A percentile compares a stretch with the other conserved stretches of the same genome.
Conservation (phyloP, 2,113 vertebrate genomes). For the Microcebus griseorufus region DNA sequence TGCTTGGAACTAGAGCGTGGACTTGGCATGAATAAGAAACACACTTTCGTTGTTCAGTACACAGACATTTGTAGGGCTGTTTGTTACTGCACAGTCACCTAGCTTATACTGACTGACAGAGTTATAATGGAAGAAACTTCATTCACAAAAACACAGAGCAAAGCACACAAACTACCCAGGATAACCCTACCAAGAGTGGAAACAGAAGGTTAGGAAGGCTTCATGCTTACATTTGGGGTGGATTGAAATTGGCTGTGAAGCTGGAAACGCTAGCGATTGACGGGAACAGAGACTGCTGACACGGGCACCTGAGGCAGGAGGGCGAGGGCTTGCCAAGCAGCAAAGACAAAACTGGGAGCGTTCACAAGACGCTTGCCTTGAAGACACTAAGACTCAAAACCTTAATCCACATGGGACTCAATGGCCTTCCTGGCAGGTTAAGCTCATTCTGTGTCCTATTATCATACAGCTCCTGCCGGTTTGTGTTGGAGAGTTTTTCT, state of each 20-base stretch:
- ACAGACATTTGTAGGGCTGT: background rate
- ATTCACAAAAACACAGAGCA: background rate
- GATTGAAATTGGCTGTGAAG: background rate
- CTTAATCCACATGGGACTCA: background rate
- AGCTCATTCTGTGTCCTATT: background rate
- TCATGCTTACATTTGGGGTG: background rate
- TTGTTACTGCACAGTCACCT: background rate
- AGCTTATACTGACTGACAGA: background rate
- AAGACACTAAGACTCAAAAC: rapidly evolving
- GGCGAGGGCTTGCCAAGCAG: background rate
- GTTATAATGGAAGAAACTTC: background rate
- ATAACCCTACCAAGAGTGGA: background rate
- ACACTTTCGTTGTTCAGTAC: background rate
- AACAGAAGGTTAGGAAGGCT: background rate
- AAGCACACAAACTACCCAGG: rapidly evolving
- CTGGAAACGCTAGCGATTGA: background rate
- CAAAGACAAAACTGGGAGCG: rapidly evolving
- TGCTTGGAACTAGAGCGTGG: background rate
- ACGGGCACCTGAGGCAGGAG: rapidly evolving
- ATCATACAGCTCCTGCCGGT: background rate
- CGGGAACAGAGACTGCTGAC: background rate
- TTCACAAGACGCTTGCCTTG: background rate
- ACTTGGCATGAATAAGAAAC: background rate
- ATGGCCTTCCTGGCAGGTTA: background rate
- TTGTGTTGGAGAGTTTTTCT: background rate